Conservation (phyloP, 2,113 vertebrate genomes). For the pig (Sus scrofa) region DNA sequence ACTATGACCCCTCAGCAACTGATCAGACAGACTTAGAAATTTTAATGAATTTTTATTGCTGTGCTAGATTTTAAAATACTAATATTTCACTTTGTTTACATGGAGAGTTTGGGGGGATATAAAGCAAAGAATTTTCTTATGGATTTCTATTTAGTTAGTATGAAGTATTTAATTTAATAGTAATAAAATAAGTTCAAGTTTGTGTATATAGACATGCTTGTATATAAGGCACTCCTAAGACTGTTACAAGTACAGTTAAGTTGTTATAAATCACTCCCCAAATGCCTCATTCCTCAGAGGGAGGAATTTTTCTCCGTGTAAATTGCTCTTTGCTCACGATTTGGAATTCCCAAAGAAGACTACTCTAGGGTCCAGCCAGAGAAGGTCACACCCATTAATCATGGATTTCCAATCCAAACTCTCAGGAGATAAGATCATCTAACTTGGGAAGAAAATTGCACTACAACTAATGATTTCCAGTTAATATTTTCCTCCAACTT, state of each 20-base stretch:
- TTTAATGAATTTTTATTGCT: neutral
- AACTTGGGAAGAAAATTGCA: neutral
- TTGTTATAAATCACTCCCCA: neutral
- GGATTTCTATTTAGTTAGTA: constrained; percentile 7
- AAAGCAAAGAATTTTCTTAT: neutral
- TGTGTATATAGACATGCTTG: neutral
- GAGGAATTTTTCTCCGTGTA: neutral
- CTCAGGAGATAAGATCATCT: neutral
- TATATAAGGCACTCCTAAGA: neutral
- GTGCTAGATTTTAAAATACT: neutral
- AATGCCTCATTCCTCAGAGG: constrained; percentile 6
- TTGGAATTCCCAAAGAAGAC: neutral
- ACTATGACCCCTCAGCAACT: neutral
- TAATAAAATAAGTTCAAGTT: constrained; percentile 53
- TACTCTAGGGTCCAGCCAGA: neutral
- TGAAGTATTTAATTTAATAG: constrained; percentile 55
- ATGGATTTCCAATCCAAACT: neutral
- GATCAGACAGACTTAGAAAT: neutral
- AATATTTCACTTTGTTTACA: constrained; percentile 7
- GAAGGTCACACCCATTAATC: neutral
- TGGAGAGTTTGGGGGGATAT: neutral
- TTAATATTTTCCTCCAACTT: neutral
- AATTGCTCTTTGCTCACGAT: neutral
- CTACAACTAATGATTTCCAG: neutral
- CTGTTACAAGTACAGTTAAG: neutral